These are phyloP conservation scores for Sparus aurata DNA, from an alignment of 2,797 vertebrate genomes.

Conservation along the genomic window DNA sequence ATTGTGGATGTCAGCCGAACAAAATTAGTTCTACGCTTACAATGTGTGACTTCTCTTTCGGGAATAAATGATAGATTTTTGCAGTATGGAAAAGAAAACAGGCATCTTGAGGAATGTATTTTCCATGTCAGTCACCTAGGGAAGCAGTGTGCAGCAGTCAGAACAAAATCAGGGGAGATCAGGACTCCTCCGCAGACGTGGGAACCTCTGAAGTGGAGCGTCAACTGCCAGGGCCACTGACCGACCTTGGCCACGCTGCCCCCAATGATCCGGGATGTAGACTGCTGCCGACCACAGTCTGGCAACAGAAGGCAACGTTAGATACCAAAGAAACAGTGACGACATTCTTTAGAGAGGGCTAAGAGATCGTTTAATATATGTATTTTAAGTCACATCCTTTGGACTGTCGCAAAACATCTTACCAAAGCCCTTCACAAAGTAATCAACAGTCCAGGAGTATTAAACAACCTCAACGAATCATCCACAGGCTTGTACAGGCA, in stretches of 20 bases:
- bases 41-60: not conserved
- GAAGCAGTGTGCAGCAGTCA: constrained; percentile 95
- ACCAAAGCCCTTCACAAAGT: too few species aligned
- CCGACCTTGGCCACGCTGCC: constrained; percentile 83
- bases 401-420: too few species aligned
- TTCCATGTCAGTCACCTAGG: constrained; percentile 83
- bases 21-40: not conserved
- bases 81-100: not conserved
- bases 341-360: not conserved
- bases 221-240: constrained; percentile 94
- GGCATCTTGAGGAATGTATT: not conserved
- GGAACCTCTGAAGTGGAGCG: constrained; percentile 83
- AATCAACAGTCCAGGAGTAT: too few species aligned
- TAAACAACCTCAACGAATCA: too few species aligned
- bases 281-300: constrained; percentile 89
- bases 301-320: constrained; percentile 35
- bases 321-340: not conserved
- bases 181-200: constrained; percentile 91
- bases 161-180: constrained; percentile 88
- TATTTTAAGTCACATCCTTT: too few species aligned
- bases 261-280: constrained; percentile 89
- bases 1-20: not conserved
- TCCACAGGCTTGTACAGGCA: too few species aligned
- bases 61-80: not conserved
- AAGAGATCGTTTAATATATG: not conserved